Conservation (phyloP, 2,797 vertebrate genomes). For the Selene dorsalis region DNA sequence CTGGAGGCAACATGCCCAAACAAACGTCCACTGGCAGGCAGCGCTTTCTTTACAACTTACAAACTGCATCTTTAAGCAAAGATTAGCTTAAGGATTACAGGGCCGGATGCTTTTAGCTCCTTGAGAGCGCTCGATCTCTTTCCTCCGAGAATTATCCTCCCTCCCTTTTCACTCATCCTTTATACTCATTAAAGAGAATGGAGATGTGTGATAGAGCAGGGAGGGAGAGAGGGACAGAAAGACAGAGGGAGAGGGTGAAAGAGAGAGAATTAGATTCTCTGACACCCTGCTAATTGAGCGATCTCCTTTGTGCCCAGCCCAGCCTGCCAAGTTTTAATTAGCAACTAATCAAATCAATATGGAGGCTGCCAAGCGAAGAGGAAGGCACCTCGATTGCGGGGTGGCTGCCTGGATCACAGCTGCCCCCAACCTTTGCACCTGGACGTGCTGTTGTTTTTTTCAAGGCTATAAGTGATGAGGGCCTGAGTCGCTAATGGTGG, state of each 20-base stretch:
- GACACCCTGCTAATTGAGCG: constrained; percentile 96
- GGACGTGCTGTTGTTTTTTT: constrained; percentile 21
- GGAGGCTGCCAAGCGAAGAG: constrained; percentile 83
- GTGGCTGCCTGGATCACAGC: constrained; percentile 64
- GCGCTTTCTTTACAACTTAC: constrained; percentile 64
- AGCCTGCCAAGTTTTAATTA: constrained; percentile 94
- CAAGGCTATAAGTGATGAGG: constrained; percentile 49
- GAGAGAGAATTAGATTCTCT: constrained; percentile 92
- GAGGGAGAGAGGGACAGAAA: constrained; percentile 64
- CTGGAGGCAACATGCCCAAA: constrained; percentile 65
- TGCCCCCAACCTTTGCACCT: constrained; percentile 70
- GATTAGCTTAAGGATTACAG: constrained; percentile 80
- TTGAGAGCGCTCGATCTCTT: constrained; percentile 62
- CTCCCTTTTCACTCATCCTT: constrained; percentile 70
- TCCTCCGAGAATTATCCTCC: constrained; percentile 64
- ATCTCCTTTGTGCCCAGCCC: constrained; percentile 88
- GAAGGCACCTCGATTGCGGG: constrained; percentile 60
- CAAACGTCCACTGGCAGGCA: constrained; percentile 61
- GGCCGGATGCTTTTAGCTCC: constrained; percentile 73
- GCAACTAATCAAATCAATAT: constrained; percentile 97
- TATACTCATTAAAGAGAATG: constrained; percentile 77
- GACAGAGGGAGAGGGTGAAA: constrained; percentile 86
- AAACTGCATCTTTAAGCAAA: constrained; percentile 81
- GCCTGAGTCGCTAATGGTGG: constrained; percentile 27
- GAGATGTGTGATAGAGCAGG: constrained; percentile 74